phyloP scores from a whole-genome alignment of 2,888 invertebrate genomes.

The Phortica magna region DNA sequence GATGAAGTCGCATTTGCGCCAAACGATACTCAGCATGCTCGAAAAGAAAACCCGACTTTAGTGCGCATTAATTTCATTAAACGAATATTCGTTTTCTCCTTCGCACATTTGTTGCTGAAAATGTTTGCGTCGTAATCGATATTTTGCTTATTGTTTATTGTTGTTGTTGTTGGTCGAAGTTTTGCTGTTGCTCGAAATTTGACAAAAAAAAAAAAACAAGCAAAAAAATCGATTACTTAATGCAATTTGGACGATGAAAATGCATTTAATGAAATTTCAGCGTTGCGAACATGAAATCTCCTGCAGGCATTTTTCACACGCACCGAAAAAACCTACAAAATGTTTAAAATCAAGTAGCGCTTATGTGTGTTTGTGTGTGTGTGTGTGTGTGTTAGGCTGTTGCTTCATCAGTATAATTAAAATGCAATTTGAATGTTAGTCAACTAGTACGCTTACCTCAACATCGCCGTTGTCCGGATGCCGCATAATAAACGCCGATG shows the following conservation, averaged over 20 bases:
- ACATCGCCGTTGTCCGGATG: constrained; percentile 85
- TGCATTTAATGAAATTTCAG: constrained; percentile 24
- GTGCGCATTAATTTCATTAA: background rate
- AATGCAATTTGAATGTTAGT: constrained; percentile 11
- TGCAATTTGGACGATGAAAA: constrained; percentile 31
- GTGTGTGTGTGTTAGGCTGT: constrained; percentile 15
- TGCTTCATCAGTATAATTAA: constrained; percentile 31
- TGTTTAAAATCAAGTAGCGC: no score
- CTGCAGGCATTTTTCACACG: background rate
- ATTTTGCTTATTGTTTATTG: background rate
- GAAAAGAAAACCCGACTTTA: background rate
- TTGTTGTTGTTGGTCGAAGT: background rate
- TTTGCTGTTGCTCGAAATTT: background rate
- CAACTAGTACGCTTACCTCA: constrained; percentile 80
- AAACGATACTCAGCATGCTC: background rate
- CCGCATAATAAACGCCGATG: constrained; percentile 86
- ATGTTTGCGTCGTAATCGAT: background rate
- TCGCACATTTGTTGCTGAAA: background rate
- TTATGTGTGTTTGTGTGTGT: constrained; percentile 5
- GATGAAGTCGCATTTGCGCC: constrained; percentile 29
- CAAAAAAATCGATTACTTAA: constrained; percentile 31
- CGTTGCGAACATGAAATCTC: background rate
- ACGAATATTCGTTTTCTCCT: background rate
- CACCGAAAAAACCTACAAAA: background rate
- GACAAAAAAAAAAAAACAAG: background rate